Evolutionary conservation across 2,797 vertebrate genomes (phyloP).

Genomic region (Hippoglossus hippoglossus): DNA sequence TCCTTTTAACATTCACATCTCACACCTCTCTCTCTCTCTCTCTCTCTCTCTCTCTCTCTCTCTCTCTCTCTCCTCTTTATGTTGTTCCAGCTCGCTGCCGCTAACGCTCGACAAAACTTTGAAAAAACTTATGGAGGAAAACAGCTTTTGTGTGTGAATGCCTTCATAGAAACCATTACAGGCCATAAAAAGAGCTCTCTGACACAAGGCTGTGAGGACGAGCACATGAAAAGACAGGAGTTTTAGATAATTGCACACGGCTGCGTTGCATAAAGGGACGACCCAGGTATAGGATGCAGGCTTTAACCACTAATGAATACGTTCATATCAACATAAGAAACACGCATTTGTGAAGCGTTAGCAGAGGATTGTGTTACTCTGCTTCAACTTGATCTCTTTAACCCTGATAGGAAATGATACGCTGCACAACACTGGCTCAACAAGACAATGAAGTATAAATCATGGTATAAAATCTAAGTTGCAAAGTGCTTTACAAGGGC

Average conservation of each 20-base stretch:
- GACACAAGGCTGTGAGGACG: slow-evolving; percentile 49
- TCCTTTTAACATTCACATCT: slow-evolving; percentile 26
- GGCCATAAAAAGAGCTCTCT: slow-evolving; percentile 25
- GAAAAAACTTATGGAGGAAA: slow-evolving; percentile 25
- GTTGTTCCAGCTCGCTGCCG: slow-evolving; percentile 27
- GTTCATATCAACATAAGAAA: too few relatives aligned
- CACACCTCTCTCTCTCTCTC: neutral
- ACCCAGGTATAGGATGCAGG: slow-evolving; percentile 10
- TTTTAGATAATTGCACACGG: slow-evolving; percentile 18
- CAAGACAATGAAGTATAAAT: too few relatives aligned
- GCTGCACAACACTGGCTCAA: too few relatives aligned
- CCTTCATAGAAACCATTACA: slow-evolving; percentile 48
- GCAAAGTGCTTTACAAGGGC: too few relatives aligned
- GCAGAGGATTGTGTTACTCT: neutral
- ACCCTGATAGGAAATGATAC: too few relatives aligned
- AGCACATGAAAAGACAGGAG: slow-evolving; percentile 29
- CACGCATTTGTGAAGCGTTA: too few relatives aligned
- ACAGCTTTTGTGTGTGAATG: slow-evolving; percentile 35
- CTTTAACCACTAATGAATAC: slow-evolving; percentile 4
- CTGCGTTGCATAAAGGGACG: slow-evolving; percentile 13
- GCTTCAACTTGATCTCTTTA: neutral
- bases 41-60: neutral
- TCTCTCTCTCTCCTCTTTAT: slow-evolving; percentile 15
- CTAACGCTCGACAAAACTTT: slow-evolving; percentile 41
- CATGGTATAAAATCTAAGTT: too few relatives aligned